A percentile compares a stretch with the other conserved stretches of the same genome.
Conservation (phyloP, 2,797 vertebrate species). For the Xerus rutilus region DNA sequence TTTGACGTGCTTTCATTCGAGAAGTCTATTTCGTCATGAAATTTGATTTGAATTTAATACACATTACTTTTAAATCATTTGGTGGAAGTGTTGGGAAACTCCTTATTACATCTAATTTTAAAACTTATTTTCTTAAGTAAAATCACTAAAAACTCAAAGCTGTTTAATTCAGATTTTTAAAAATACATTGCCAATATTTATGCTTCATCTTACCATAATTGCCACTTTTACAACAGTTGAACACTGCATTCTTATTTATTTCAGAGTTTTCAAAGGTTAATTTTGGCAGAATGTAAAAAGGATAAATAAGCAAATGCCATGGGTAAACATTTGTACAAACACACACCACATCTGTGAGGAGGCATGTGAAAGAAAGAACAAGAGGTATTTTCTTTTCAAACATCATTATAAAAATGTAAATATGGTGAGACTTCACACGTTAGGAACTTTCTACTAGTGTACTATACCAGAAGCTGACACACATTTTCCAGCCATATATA, state of each 20-base stretch:
- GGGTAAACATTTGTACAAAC: neutral
- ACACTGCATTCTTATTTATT: neutral
- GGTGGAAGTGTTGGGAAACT: neutral
- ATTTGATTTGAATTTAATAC: neutral
- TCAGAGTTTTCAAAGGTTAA: neutral
- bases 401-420: too few relatives aligned
- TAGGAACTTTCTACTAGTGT: neutral
- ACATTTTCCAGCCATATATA: neutral
- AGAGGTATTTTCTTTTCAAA: neutral
- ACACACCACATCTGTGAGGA: neutral
- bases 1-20: neutral
- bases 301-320: neutral
- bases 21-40: neutral
- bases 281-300: neutral
- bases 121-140: neutral
- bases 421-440: neutral
- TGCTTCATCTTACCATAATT: neutral
- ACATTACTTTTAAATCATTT: neutral
- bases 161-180: neutral
- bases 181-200: neutral
- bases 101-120: neutral
- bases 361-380: neutral
- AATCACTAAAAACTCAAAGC: neutral
- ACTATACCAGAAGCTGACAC: neutral
- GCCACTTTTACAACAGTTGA: neutral